These are phyloP conservation scores for Lutraria rhynchaena DNA, from an alignment of 1,140 invertebrate species.

Conservation along the genomic window DNA sequence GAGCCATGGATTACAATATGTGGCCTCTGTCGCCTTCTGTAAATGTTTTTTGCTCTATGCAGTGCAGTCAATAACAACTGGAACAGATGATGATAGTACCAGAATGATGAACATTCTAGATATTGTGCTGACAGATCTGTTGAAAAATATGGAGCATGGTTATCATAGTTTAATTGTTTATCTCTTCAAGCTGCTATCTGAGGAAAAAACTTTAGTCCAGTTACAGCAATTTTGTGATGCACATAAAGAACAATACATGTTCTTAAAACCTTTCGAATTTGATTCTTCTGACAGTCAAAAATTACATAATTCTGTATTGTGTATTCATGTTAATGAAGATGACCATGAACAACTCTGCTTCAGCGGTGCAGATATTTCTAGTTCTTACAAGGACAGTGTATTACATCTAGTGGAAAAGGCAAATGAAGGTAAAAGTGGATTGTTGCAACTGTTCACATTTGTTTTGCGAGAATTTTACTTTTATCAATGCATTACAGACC, in stretches of 20 bases:
- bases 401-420: not conserved
- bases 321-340: not conserved
- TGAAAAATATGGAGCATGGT: not conserved
- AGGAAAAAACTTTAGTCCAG: not conserved
- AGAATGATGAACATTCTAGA: not conserved
- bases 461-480: slow-evolving; percentile 5
- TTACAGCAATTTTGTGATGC: not conserved
- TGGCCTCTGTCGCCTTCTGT: not conserved
- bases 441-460: not conserved
- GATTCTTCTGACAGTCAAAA: too few relatives aligned
- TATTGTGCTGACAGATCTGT: not conserved
- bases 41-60: not conserved
- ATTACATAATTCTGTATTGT: not conserved
- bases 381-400: not conserved
- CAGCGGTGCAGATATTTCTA: not conserved
- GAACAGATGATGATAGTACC: not conserved
- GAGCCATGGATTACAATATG: not conserved
- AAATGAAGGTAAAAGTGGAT: not conserved
- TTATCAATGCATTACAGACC: too few relatives aligned
- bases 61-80: not conserved
- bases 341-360: not conserved
- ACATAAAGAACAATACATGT: not conserved
- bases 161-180: not conserved
- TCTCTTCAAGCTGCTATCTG: not conserved
- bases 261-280: not conserved